Conservation (phyloP, 2,797 vertebrate species). For the Protonibea diacanthus region DNA sequence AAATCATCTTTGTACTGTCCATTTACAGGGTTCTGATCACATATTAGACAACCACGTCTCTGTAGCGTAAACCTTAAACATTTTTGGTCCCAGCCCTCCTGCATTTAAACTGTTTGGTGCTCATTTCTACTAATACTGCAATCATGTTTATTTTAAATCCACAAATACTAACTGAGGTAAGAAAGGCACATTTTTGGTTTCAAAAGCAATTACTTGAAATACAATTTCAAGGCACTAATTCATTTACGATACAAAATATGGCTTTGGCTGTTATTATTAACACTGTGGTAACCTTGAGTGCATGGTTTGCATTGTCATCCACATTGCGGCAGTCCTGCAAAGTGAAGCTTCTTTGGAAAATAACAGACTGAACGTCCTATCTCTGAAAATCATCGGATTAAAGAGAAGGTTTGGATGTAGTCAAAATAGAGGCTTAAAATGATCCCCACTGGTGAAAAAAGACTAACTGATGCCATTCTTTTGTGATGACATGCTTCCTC, state of each 20-base stretch:
- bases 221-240: slow-evolving; percentile 75
- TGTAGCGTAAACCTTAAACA: slow-evolving; percentile 76
- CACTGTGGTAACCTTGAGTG: slow-evolving; percentile 86
- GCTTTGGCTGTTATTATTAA: slow-evolving; percentile 80
- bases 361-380: slow-evolving; percentile 66
- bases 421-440: slow-evolving; percentile 81
- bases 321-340: slow-evolving; percentile 42
- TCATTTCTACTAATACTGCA: slow-evolving; percentile 79
- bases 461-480: slow-evolving; percentile 76
- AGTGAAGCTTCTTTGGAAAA: slow-evolving; percentile 68
- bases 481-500: slow-evolving; percentile 76
- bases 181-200: slow-evolving; percentile 78
- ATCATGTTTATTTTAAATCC: slow-evolving; percentile 57
- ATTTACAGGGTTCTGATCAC: slow-evolving; percentile 63
- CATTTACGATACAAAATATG: slow-evolving; percentile 74
- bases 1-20: slow-evolving; percentile 68
- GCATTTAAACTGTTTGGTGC: slow-evolving; percentile 55
- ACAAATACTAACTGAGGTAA: slow-evolving; percentile 78
- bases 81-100: slow-evolving; percentile 82
- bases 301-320: slow-evolving; percentile 65
- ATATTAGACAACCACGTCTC: slow-evolving; percentile 62
- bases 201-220: slow-evolving; percentile 39
- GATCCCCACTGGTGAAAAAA: slow-evolving; percentile 55
- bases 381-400: slow-evolving; percentile 76
- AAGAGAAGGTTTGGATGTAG: slow-evolving; percentile 71